These are phyloP conservation scores for Albula goreensis DNA, from an alignment of 2,113 vertebrate genomes.

Conservation along the genomic window DNA sequence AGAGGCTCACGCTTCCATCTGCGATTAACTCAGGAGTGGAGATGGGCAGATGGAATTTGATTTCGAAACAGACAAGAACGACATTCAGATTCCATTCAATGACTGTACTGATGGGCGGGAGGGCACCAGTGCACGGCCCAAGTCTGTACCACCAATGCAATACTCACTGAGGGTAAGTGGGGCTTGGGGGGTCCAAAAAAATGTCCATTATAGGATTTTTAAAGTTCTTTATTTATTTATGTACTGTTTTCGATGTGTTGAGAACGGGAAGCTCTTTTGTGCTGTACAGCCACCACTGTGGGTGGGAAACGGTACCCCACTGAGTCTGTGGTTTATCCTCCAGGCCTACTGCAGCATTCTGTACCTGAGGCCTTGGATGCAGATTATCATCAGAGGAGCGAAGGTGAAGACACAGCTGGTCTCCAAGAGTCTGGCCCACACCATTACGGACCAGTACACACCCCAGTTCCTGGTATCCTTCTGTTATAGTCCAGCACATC, in stretches of 20 bases:
- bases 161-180: conserved; percentile 76
- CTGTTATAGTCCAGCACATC: neutral
- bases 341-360: conserved; percentile 94
- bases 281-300: no score
- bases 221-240: neutral
- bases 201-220: conserved; percentile 52
- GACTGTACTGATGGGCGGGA: conserved; percentile 74
- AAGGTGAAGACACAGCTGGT: conserved; percentile 90
- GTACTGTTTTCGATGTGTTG: no score
- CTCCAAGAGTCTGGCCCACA: conserved; percentile 85
- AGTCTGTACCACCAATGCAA: conserved; percentile 77
- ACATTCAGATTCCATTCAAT: conserved; percentile 76
- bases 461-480: conserved; percentile 88
- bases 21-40: conserved; percentile 70
- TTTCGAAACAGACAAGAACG: conserved; percentile 81
- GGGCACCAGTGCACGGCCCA: conserved; percentile 55
- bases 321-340: no score
- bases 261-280: no score
- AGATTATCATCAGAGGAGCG: conserved; percentile 83
- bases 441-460: conserved; percentile 79
- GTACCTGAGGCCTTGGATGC: conserved; percentile 93
- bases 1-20: conserved; percentile 39
- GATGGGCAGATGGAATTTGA: conserved; percentile 81
- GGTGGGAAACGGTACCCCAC: no score
- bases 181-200: neutral